A percentile compares a stretch with the other conserved stretches of the same genome.
These are phyloP conservation scores for Argopecten irradians DNA, from an alignment of 1,140 invertebrate genomes.

Conservation along the genomic window DNA sequence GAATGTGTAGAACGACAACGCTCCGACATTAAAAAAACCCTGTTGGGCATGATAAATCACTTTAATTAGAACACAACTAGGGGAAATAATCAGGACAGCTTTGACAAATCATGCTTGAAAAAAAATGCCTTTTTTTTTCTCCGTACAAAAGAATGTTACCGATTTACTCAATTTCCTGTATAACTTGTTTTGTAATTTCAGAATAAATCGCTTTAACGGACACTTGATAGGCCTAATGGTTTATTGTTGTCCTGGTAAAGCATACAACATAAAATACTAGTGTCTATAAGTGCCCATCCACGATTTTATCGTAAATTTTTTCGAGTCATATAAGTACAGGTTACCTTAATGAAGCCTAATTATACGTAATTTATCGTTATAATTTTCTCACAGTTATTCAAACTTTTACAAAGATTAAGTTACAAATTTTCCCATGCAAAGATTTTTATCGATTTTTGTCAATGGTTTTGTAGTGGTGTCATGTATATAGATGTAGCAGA, in stretches of 20 bases:
- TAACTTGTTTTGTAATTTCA: not conserved
- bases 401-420: not conserved
- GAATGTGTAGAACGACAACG: not conserved
- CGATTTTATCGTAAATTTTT: not conserved
- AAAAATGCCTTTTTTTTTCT: not conserved
- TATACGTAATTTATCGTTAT: not conserved
- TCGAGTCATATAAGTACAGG: not conserved
- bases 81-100: not conserved
- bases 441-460: not conserved
- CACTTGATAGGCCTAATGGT: not conserved
- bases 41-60: not conserved
- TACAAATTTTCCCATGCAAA: not conserved
- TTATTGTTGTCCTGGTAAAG: not conserved
- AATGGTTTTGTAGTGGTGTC: not conserved
- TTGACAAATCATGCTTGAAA: not conserved
- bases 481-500: not conserved
- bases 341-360: not conserved
- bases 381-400: not conserved
- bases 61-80: not conserved
- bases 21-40: not conserved
- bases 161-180: not conserved
- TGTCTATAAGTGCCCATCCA: not conserved
- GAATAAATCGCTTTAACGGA: not conserved
- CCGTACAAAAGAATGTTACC: not conserved
- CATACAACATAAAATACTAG: not conserved